These are phyloP conservation scores for Brachynemurus nebulosus DNA, from an alignment of 2,888 invertebrate species.

Conservation along the genomic window DNA sequence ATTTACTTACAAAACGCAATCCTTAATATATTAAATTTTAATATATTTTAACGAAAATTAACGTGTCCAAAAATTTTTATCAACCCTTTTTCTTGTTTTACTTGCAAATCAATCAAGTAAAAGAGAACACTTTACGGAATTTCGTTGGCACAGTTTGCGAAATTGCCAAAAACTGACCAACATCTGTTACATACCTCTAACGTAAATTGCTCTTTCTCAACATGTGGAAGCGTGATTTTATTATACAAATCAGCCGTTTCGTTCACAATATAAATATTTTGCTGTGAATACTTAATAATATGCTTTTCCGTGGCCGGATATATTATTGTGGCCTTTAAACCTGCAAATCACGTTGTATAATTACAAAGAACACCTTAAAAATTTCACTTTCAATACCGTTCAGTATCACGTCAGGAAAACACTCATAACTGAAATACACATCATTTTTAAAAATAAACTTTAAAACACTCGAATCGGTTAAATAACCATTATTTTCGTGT, in stretches of 20 bases:
- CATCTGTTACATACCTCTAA: constrained; percentile 49
- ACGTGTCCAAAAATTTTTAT: too few species aligned
- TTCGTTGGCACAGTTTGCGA: too few species aligned
- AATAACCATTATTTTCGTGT: constrained; percentile 38
- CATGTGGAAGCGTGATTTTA: constrained; percentile 60
- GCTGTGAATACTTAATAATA: constrained; percentile 69
- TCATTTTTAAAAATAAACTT: constrained; percentile 63
- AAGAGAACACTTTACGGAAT: too few species aligned
- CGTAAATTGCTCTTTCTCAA: constrained; percentile 59
- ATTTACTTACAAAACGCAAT: too few species aligned
- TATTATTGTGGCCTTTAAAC: constrained; percentile 75
- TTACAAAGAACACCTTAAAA: not conserved
- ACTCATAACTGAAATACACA: constrained; percentile 71
- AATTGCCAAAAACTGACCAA: not conserved
- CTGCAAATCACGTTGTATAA: constrained; percentile 35
- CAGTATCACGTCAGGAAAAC: constrained; percentile 43
- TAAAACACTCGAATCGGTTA: constrained; percentile 43
- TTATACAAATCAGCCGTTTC: constrained; percentile 78
- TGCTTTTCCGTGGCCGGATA: constrained; percentile 91
- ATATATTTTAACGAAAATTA: too few species aligned
- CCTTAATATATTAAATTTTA: too few species aligned
- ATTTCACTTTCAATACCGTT: constrained; percentile 43
- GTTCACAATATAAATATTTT: constrained; percentile 57
- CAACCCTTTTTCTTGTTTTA: too few species aligned
- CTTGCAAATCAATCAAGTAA: too few species aligned